Evolutionary conservation across 2,113 vertebrate genomes (phyloP).

Genomic region (Pelvicachromis taeniatus): DNA sequence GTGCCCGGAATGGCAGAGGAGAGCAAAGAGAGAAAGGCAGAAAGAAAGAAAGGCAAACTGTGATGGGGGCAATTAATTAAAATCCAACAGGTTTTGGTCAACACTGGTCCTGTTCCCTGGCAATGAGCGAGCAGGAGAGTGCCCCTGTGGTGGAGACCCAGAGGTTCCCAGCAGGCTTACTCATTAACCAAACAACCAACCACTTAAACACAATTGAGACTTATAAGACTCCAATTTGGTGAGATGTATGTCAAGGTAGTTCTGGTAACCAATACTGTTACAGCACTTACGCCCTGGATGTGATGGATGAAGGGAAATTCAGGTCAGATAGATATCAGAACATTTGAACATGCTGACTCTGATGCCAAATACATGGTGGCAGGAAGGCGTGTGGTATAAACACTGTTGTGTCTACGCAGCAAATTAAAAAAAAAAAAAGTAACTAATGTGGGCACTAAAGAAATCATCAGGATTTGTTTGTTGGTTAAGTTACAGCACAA

Average conservation of each 20-base stretch:
- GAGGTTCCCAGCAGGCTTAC: constrained; percentile 24
- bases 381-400: background rate
- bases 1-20: constrained; percentile 7
- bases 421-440: background rate
- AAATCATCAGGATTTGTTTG: background rate
- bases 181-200: constrained; percentile 34
- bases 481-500: background rate
- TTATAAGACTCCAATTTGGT: constrained; percentile 1
- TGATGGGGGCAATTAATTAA: background rate
- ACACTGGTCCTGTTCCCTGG: background rate
- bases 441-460: background rate
- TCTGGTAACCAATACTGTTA: constrained; percentile 11
- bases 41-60: background rate
- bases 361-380: background rate
- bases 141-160: background rate
- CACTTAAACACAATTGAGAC: constrained; percentile 6
- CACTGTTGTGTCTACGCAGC: background rate
- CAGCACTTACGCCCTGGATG: background rate
- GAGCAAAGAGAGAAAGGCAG: background rate
- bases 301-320: constrained; percentile 21
- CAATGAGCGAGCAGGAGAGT: background rate
- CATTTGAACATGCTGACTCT: background rate
- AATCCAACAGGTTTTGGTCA: constrained; percentile 24
- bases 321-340: constrained; percentile 15
- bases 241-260: constrained; percentile 20